A percentile compares a stretch with the other conserved stretches of the same genome.
These are phyloP conservation scores for Pomatorhinus ruficollis DNA, from an alignment of 2,113 vertebrate species.

Conservation along the genomic window DNA sequence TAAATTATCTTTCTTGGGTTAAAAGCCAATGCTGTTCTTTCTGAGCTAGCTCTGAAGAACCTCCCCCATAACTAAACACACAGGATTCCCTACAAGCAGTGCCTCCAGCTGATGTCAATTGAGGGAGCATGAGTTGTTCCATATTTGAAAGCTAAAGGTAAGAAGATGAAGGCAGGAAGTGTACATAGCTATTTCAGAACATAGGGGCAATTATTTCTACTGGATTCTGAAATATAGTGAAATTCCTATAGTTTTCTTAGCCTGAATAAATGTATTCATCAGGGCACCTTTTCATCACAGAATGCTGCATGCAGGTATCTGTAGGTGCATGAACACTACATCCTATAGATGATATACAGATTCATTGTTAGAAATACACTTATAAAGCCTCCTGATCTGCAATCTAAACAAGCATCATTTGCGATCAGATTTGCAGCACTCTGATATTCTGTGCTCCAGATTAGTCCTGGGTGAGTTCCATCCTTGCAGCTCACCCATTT, in stretches of 20 bases:
- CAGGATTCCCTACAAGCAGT: background rate
- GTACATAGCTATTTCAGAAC: background rate
- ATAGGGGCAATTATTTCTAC: background rate
- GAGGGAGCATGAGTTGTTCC: background rate
- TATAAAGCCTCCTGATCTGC: background rate
- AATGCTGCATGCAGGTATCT: background rate
- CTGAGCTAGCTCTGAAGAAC: background rate
- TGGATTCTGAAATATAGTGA: background rate
- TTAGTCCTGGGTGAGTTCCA: background rate
- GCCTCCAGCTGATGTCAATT: background rate
- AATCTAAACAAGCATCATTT: background rate
- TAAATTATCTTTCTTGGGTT: background rate
- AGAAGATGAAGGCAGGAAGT: background rate
- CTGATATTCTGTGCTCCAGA: background rate
- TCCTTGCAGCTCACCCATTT: constrained; percentile 26
- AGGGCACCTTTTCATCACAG: background rate
- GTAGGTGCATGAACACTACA: background rate
- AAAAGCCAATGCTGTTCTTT: background rate
- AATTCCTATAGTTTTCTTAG: background rate
- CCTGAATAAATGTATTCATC: background rate
- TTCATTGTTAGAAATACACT: background rate
- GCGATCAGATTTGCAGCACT: background rate
- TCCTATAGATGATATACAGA: background rate
- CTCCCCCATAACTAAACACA: background rate
- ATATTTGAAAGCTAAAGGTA: background rate